Base-by-base conservation (phyloP, 53 echinoderm and acorn worm species). In the Astropecten irregularis region DNA sequence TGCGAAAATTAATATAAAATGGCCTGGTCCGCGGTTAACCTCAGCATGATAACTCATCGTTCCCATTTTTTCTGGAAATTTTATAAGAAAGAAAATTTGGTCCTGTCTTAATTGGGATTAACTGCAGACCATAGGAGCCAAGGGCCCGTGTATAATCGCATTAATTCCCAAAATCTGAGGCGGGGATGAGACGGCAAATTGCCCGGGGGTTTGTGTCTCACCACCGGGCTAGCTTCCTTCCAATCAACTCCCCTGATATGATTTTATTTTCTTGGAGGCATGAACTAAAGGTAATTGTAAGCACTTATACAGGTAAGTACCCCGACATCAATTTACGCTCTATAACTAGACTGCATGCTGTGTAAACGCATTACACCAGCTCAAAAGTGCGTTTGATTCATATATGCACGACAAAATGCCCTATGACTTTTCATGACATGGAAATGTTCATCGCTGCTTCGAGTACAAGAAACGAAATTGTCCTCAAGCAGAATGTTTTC, bases 381-480 rank as follows among this genome's bases (percentile, higher is more conserved):
- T 76, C 76, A 76, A 76, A 73, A 76, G 76, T 76, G 58, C 55
- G 58, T n/a, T 28, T 39, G 13, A 39, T 76, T 39, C 69, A 69
- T 21, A 49, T 42, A 26, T 14, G 16, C 55, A 38, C 58, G 11
- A 35, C 22, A 76, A 36, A 40, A 55, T 38, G 38, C 56, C 76
- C 40, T 7, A 8, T 76, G 76, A 76, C 76, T 76, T 76, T 76
- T 38, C 35, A 65, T 65, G 2, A 76, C 40, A 25, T 56, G 39
- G 39, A 50, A 39, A 27, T 40, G 76, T 76, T 76, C 18, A 15
- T 27, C 25, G 39, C 38, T 13, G 30, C 9, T 26, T 58, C 13
- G 47, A 2, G 1, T 18, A 6, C 48, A 49, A n/a, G n/a, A n/a
- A n/a, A 18, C 23, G 3, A 15, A 49, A 71, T 16, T 26, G 15